These are phyloP conservation scores for Amphipoea oculea DNA, from an alignment of 2,888 invertebrate genomes.

Conservation along the genomic window DNA sequence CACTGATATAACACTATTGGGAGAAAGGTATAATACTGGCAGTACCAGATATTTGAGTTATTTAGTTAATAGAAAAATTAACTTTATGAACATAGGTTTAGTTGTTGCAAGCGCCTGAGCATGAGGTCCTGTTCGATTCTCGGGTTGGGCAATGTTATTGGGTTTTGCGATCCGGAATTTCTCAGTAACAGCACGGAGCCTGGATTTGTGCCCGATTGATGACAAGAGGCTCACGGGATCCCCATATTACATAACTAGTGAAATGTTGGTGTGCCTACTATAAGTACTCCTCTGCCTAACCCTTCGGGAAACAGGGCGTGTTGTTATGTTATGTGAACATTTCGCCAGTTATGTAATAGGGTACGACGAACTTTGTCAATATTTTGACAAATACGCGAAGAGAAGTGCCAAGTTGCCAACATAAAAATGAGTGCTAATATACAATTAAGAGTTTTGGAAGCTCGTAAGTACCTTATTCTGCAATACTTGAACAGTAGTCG, in stretches of 20 bases:
- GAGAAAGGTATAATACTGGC: not conserved
- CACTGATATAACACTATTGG: not conserved
- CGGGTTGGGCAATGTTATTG: not conserved
- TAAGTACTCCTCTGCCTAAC: too few species aligned
- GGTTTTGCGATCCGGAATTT: not conserved
- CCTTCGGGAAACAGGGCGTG: too few species aligned
- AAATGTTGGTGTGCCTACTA: too few species aligned
- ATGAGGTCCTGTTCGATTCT: not conserved
- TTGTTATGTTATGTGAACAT: not conserved
- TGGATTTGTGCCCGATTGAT: not conserved
- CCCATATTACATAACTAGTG: too few species aligned
- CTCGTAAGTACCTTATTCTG: constrained; percentile 74
- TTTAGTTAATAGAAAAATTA: not conserved
- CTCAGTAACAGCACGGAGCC: not conserved
- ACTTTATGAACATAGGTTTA: not conserved
- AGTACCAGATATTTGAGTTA: not conserved
- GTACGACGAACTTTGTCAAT: not conserved
- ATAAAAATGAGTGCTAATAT: not conserved
- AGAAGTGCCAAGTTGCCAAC: not conserved
- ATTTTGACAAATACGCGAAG: not conserved
- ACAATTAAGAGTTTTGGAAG: not conserved
- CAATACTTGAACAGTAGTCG: constrained; percentile 67
- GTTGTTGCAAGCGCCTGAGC: not conserved
- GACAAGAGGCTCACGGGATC: not conserved
- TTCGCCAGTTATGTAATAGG: not conserved